Evolutionary conservation across 2,113 vertebrate species (phyloP), one percentile per base, ranked within the genome.

Genomic region (Uria lomvia): DNA sequence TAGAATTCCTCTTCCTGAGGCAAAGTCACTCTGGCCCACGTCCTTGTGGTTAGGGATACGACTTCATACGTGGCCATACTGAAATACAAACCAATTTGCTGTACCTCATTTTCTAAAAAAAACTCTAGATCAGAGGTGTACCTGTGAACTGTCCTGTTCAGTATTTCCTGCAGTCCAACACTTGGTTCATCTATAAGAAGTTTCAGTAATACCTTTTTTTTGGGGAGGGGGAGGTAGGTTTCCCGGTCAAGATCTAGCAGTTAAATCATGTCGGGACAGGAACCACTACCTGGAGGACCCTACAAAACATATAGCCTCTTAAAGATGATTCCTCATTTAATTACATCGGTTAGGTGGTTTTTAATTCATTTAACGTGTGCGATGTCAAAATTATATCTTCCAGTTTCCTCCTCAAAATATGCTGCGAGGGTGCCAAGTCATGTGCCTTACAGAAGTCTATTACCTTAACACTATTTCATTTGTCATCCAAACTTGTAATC

Each of bases 381-480:
- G 60, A 15, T 71, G 65, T 78, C 1, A 1, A 81, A 89, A 78
- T 60, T 49, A 67, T 92, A 60, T 92, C 26, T 84, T 81, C 65
- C 43, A 7, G 4, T 92, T 96, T 94, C 73, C 52, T 85, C 53
- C 47, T 67, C 83, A 84, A 94, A 96, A 92, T 81, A 77, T 9
- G 19, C 49, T 59, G 29, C 42, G 67, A 23, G 27, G 56, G 52
- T 95, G 89, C 86, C 94, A 95, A 96, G 63, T 95, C 83, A 92
- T 52, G 68, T 96, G 86, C 83, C 88, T 95, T 95, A 81, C 84
- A 91, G 91, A 95, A 95, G 93, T 87, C 94, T 87, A 78, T 96
- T 94, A 91, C 47, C 91, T 84, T 91, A 92, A 87, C 29, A 27
- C 60, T 78, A 78, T 83, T 94, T 92, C 50, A 91, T 96, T 96